These are phyloP conservation scores for Drosophila planitibia DNA, from an alignment of 2,888 invertebrate genomes.

Conservation along the genomic window DNA sequence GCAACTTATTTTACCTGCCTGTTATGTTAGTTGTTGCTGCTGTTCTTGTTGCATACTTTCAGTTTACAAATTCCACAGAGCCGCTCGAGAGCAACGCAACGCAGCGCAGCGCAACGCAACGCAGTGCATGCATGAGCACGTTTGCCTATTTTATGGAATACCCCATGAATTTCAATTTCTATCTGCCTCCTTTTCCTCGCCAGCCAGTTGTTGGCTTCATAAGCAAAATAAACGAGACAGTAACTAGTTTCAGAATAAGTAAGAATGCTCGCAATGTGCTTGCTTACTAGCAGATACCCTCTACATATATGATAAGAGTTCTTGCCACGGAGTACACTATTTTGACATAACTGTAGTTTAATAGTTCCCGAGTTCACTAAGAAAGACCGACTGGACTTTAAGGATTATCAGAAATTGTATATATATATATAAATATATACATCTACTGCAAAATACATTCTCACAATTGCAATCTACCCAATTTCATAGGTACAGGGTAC, in stretches of 20 bases:
- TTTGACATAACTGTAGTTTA: not conserved
- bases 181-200: constrained; percentile 6
- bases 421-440: not conserved
- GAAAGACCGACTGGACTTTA: not conserved
- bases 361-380: not conserved
- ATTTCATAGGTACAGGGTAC: constrained; percentile 9
- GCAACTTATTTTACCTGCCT: constrained; percentile 40
- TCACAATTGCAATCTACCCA: not conserved
- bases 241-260: constrained; percentile 18
- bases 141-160: constrained; percentile 63
- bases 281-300: constrained; percentile 13
- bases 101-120: not conserved
- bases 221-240: constrained; percentile 43
- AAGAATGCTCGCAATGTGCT: not conserved
- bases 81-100: constrained; percentile 17
- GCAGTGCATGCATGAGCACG: constrained; percentile 61
- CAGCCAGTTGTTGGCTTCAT: constrained; percentile 14
- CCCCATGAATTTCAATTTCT: constrained; percentile 75
- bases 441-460: not conserved
- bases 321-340: not conserved
- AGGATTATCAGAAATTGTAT: too few species aligned
- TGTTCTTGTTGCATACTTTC: constrained; percentile 68
- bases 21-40: constrained; percentile 19
- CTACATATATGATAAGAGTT: not conserved
- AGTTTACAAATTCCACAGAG: constrained; percentile 63